Conservation (phyloP, 1,140 invertebrate genomes). For the Dolichoris vasculosae region DNA sequence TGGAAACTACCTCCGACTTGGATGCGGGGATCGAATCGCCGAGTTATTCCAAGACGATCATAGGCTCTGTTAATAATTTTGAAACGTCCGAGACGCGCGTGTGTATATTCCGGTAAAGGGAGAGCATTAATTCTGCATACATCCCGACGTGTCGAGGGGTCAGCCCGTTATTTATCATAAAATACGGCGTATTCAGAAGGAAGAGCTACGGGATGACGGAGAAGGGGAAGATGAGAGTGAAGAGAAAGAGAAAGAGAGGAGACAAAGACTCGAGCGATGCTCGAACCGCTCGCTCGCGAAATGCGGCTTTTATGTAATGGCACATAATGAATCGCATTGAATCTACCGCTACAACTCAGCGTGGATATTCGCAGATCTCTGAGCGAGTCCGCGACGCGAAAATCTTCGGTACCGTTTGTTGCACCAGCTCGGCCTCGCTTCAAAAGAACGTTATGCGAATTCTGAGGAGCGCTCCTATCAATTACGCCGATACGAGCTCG, state of each 20-base stretch:
- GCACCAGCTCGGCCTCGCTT: constrained; percentile 14
- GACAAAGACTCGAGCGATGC: constrained; percentile 17
- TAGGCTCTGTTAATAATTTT: not conserved
- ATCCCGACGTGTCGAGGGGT: constrained; percentile 61
- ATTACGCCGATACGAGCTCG: constrained; percentile 11
- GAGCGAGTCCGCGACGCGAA: constrained; percentile 26
- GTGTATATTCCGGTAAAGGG: constrained; percentile 48
- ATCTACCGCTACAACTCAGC: constrained; percentile 52
- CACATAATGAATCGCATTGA: constrained; percentile 64
- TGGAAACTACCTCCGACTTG: too few species aligned
- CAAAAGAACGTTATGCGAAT: constrained; percentile 3
- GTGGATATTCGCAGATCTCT: too few species aligned
- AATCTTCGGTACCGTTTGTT: constrained; percentile 53
- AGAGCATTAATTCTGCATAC: constrained; percentile 63
- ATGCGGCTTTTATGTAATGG: constrained; percentile 61
- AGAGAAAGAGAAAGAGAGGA: not conserved
- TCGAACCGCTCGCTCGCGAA: constrained; percentile 10
- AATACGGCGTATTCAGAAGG: constrained; percentile 56
- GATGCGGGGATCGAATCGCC: too few species aligned
- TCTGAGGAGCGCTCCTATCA: constrained; percentile 19
- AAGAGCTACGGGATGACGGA: constrained; percentile 44
- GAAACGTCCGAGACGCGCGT: not conserved
- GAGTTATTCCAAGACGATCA: too few species aligned
- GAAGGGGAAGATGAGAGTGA: not conserved
- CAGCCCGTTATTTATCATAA: constrained; percentile 67